A percentile compares a stretch with the other conserved stretches of the same genome.
Conservation (phyloP, 2,888 invertebrate genomes). For the Cosmorhoe ocellata region DNA sequence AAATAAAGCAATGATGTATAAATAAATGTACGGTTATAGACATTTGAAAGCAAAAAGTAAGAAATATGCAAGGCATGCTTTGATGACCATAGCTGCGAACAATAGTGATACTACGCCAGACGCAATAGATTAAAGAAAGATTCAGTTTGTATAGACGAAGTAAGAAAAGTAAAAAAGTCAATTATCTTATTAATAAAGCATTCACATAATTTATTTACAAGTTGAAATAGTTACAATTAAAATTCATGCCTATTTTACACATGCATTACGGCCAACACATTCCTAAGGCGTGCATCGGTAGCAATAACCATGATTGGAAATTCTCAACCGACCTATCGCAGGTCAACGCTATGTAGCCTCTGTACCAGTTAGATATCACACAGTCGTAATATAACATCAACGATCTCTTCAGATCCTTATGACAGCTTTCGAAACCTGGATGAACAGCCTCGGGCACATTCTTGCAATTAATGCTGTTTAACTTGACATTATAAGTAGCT, state of each 20-base stretch:
- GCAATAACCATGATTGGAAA: slow-evolving; percentile 60
- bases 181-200: slow-evolving; percentile 3
- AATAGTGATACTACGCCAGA: no score
- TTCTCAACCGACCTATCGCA: slow-evolving; percentile 59
- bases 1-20: no score
- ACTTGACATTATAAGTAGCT: slow-evolving; percentile 57
- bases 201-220: slow-evolving; percentile 25
- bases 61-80: no score
- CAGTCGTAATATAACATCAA: slow-evolving; percentile 62
- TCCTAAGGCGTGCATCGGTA: slow-evolving; percentile 58
- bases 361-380: slow-evolving; percentile 60
- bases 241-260: slow-evolving; percentile 33
- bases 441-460: slow-evolving; percentile 58
- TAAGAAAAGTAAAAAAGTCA: no score
- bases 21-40: no score
- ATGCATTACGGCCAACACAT: slow-evolving; percentile 60
- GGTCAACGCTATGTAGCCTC: slow-evolving; percentile 48
- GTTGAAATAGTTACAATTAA: slow-evolving; percentile 7
- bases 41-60: no score
- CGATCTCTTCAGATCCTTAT: slow-evolving; percentile 49
- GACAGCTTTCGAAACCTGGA: slow-evolving; percentile 62
- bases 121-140: no score
- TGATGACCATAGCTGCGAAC: no score
- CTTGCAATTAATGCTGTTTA: slow-evolving; percentile 58
- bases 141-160: no score